Evolutionary conservation across 2,888 invertebrate species (phyloP), one percentile per base, ranked within the genome.

Genomic region (Chelonus formosanus): DNA sequence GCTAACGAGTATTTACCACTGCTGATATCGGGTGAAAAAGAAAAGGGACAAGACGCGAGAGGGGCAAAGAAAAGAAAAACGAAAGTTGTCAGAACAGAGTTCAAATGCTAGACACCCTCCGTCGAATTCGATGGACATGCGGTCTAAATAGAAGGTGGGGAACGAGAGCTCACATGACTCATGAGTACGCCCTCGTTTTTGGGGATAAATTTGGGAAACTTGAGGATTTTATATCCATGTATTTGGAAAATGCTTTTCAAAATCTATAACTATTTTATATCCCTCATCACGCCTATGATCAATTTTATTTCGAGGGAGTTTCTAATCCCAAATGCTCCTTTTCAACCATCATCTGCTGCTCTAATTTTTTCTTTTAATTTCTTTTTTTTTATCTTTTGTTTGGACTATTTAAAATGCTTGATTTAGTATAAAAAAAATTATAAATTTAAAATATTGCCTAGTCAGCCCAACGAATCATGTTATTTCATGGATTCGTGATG

Each of bases 121-220:
- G 74, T 70, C 68, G 40, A 70, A 73, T 70, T 73, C 75, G 75
- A 76, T 75, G 78, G 76, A 77, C 77, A 76, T 74, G 76, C 74
- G 74, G 76, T 73, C 73, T 71, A 58, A 73, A 75, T 72, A 73
- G 74, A 72, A 68, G 73, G 70, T 70, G 73, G 73, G 75, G 73
- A 74, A 75, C 72, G 75, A 72, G 74, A 73, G 58, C 60, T 74
- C 75, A 76, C 75, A 77, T 83, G 83, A 83, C 77, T 83, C 83
- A 83, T 78, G 73, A 75, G 65, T 71, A 76, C 75, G 76, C 75
- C 75, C 74, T 72, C 75, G 73, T 73, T 80, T 82, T 80, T 77
- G 76, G 79, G 79, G 79, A 78, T 79, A 77, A 78, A 76, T 78
- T 78, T 75, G 72, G 77, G 76, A 80, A 82, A 78, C 78, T 77